phyloP scores from a whole-genome alignment of 2,888 invertebrate species.

The Calliscelio sp. region DNA sequence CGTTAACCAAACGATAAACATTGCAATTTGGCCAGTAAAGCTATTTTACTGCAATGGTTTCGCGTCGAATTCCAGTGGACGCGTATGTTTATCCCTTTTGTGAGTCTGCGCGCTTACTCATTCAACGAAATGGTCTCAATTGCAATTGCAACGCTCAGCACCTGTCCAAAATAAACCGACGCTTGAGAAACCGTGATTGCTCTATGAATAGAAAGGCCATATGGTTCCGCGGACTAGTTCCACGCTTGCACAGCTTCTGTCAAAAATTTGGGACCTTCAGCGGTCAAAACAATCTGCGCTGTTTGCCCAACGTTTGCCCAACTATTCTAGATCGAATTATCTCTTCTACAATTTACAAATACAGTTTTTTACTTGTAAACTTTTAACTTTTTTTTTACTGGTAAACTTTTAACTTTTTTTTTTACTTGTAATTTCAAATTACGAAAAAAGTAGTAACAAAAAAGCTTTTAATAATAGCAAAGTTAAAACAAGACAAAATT shows the following conservation, averaged over 20 bases:
- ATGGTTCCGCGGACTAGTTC: conserved; percentile 50
- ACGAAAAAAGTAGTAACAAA: no score
- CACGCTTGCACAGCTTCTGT: conserved; percentile 17
- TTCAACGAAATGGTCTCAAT: conserved; percentile 68
- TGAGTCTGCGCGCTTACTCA: conserved; percentile 46
- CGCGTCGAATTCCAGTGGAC: conserved; percentile 23
- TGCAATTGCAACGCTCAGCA: conserved; percentile 60
- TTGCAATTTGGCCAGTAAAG: conserved; percentile 47
- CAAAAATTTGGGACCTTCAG: no score
- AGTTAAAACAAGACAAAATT: no score
- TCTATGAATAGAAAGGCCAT: conserved; percentile 64
- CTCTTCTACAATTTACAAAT: no score
- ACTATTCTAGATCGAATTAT: no score
- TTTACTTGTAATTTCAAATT: no score
- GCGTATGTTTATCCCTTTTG: conserved; percentile 31
- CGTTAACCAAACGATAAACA: conserved; percentile 43
- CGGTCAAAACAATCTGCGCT: no score
- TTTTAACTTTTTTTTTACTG: no score
- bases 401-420: no score
- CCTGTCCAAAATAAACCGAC: conserved; percentile 62
- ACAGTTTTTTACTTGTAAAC: no score
- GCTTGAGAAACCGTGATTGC: conserved; percentile 49
- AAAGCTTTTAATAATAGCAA: no score
- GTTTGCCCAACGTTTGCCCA: no score
- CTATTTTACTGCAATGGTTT: conserved; percentile 44